Percentiles rank a stretch among this genome's conserved stretches.
phyloP scores from a whole-genome alignment of 1,140 invertebrate genomes.

The Cyrtorhinus lividipennis region DNA sequence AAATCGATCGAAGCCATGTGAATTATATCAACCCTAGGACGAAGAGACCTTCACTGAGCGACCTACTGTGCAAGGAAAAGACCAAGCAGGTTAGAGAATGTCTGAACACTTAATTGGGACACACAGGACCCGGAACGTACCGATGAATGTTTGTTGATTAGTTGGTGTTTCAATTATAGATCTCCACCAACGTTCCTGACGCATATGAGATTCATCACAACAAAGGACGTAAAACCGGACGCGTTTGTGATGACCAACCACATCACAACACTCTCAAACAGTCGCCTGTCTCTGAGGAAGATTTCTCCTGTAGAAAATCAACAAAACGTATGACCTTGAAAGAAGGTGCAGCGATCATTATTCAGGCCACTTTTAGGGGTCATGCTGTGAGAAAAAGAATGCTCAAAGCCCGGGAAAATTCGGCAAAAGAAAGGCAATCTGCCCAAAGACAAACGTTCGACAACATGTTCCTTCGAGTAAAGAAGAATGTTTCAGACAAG shows the following conservation, averaged over 20 bases:
- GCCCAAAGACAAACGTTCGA: neutral
- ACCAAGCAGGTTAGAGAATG: neutral
- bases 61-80: neutral
- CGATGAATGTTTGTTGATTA: no score
- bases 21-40: neutral
- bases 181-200: no score
- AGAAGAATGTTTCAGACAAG: neutral
- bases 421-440: neutral
- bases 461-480: neutral
- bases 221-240: no score
- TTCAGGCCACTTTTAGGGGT: slow-evolving; percentile 53
- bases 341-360: slow-evolving; percentile 46
- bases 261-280: no score
- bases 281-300: no score
- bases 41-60: neutral
- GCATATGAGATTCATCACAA: no score
- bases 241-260: no score
- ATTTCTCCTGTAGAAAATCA: no score
- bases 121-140: no score
- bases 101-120: neutral
- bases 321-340: slow-evolving; percentile 16
- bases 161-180: no score
- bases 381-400: slow-evolving; percentile 49
- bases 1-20: neutral
- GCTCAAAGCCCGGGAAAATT: slow-evolving; percentile 13